phyloP scores from a whole-genome alignment of 2,797 vertebrate genomes.

The Eospalax fontanierii region DNA sequence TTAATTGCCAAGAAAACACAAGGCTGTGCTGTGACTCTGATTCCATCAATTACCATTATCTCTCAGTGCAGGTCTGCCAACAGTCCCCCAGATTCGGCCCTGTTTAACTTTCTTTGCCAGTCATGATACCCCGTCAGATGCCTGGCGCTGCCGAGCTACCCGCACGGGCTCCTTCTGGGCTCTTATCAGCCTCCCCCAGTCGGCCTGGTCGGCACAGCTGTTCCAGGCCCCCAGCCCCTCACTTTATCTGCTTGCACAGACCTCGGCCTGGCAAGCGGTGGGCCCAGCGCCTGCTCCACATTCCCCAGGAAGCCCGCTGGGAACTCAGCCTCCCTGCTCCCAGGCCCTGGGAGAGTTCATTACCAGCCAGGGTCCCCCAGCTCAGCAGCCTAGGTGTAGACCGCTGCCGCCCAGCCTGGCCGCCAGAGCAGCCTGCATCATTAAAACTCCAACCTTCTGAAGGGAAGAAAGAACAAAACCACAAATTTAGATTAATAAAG shows the following conservation, averaged over 20 bases:
- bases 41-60: conserved; percentile 94
- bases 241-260: conserved; percentile 95
- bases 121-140: conserved; percentile 89
- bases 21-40: conserved; percentile 90
- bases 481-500: conserved; percentile 94
- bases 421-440: conserved; percentile 90
- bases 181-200: conserved; percentile 97
- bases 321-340: conserved; percentile 89
- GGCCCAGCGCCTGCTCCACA: conserved; percentile 80
- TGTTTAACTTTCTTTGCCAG: conserved; percentile 90
- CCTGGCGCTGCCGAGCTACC: conserved; percentile 88
- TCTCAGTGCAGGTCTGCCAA: conserved; percentile 89
- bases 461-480: conserved; percentile 91
- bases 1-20: conserved; percentile 91
- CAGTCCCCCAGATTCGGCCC: conserved; percentile 86
- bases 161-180: conserved; percentile 91
- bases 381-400: conserved; percentile 88
- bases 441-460: conserved; percentile 90
- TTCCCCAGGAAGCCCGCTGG: conserved; percentile 88
- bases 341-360: conserved; percentile 92
- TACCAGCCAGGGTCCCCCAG: conserved; percentile 92
- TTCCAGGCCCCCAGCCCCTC: conserved; percentile 89
- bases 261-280: conserved; percentile 88
- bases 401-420: conserved; percentile 88
- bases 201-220: conserved; percentile 93